Percentiles rank a stretch among this genome's conserved stretches.
These are phyloP conservation scores for Monodelphis domestica DNA, from an alignment of 2,797 vertebrate species.

Conservation along the genomic window DNA sequence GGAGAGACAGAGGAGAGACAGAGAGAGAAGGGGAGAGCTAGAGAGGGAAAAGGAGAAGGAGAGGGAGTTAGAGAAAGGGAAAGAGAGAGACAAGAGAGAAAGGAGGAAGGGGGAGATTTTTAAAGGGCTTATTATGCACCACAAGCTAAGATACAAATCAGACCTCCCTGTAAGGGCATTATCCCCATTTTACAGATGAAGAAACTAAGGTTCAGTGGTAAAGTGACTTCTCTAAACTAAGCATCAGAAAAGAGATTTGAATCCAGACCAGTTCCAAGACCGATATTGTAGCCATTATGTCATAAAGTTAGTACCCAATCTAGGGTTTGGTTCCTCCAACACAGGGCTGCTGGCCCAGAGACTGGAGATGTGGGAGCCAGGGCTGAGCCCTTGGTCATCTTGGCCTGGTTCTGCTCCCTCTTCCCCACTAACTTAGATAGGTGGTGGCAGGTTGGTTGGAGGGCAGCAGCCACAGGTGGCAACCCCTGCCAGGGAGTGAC, in stretches of 20 bases:
- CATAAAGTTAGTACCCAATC: background rate
- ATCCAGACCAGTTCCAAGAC: background rate
- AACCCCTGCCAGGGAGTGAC: background rate
- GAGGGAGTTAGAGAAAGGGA: too few relatives aligned
- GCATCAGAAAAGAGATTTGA: background rate
- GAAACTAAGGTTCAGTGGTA: background rate
- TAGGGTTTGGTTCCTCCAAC: constrained; percentile 27
- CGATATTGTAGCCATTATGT: background rate
- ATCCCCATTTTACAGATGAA: background rate
- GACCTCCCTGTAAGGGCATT: background rate
- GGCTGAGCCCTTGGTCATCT: background rate
- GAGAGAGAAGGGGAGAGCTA: too few relatives aligned
- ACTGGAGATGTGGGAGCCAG: background rate
- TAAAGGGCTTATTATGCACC: background rate
- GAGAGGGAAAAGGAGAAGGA: too few relatives aligned
- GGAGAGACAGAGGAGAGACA: too few relatives aligned
- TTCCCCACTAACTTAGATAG: background rate
- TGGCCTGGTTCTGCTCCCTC: background rate
- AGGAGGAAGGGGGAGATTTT: background rate
- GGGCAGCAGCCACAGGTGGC: too few relatives aligned
- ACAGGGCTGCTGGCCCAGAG: constrained; percentile 3
- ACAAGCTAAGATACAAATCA: too few relatives aligned
- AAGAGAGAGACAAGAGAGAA: background rate
- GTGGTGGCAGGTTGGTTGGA: background rate
- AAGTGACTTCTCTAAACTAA: background rate